phyloP scores from a whole-genome alignment of 30 jellyfish, hydroid and myxozoan genomes.

The Hydractinia echinata region DNA sequence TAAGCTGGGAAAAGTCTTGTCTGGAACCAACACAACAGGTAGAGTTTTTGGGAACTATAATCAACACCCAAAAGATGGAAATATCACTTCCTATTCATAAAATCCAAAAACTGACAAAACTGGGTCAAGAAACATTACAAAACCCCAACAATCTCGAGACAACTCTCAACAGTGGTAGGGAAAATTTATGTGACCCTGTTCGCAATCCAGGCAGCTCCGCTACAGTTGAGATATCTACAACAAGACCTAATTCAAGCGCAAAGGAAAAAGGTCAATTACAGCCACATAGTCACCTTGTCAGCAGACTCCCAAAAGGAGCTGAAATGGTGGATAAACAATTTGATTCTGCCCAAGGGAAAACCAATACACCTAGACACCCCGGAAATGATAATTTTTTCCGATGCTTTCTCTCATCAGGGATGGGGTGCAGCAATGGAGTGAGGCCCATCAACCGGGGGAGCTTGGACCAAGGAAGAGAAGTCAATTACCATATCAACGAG shows the following conservation, averaged over 20 bases:
- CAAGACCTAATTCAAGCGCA: no score
- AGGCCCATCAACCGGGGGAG: conserved; percentile 38
- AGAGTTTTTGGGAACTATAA: conserved; percentile 27
- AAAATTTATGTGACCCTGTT: no score
- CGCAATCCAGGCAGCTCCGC: not conserved
- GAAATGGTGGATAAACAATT: no score
- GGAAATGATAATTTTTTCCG: not conserved
- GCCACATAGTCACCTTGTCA: no score
- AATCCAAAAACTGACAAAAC: not conserved
- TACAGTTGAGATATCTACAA: no score
- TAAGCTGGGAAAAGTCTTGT: conserved; percentile 5
- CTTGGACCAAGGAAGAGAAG: not conserved
- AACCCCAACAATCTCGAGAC: not conserved
- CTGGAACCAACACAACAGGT: conserved; percentile 17
- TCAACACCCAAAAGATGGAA: conserved; percentile 9
- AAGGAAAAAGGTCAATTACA: no score
- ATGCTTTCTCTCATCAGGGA: not conserved
- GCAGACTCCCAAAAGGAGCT: no score
- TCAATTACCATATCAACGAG: conserved; percentile 29
- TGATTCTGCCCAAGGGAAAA: not conserved
- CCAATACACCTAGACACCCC: conserved; percentile 8
- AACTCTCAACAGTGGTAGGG: not conserved
- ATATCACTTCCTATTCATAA: conserved; percentile 13
- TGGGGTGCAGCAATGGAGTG: conserved; percentile 22
- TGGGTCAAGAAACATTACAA: conserved; percentile 5